phyloP scores from a whole-genome alignment of 2,113 vertebrate genomes.

The Corythornis vintsioides region DNA sequence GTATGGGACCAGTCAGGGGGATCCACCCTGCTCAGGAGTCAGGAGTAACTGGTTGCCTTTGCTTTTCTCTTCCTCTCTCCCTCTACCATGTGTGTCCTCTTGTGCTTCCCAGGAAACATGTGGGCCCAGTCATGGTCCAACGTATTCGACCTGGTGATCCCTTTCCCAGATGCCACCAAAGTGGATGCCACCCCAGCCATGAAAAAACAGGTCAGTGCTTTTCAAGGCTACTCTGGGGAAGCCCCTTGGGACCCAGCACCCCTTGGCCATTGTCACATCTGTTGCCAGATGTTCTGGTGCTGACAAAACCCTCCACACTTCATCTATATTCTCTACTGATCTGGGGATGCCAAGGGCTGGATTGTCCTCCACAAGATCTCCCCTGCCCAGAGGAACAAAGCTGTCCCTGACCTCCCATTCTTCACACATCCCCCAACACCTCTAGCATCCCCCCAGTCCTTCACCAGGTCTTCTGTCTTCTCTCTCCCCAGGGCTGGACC shows the following conservation, averaged over 20 bases:
- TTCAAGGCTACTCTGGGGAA: background rate
- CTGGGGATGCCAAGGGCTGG: background rate
- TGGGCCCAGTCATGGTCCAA: conserved; percentile 98
- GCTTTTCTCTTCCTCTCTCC: background rate
- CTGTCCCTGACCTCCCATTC: background rate
- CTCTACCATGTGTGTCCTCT: background rate
- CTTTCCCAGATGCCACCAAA: conserved; percentile 86
- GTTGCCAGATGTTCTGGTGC: background rate
- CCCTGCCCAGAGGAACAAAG: background rate
- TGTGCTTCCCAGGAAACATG: conserved; percentile 89
- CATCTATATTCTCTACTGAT: background rate
- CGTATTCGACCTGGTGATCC: conserved; percentile 87
- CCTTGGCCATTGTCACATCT: background rate
- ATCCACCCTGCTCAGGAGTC: background rate
- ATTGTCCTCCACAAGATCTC: background rate
- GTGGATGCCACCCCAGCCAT: conserved; percentile 94
- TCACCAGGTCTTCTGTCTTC: background rate
- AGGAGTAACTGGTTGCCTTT: background rate
- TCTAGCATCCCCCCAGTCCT: background rate
- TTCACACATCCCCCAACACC: background rate
- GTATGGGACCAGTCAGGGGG: background rate
- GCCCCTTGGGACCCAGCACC: background rate
- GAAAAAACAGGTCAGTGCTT: conserved; percentile 83
- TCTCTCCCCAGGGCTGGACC: conserved; percentile 84
- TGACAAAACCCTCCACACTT: background rate